Conservation (phyloP, 2,888 invertebrate species). For the Erynnis tages region DNA sequence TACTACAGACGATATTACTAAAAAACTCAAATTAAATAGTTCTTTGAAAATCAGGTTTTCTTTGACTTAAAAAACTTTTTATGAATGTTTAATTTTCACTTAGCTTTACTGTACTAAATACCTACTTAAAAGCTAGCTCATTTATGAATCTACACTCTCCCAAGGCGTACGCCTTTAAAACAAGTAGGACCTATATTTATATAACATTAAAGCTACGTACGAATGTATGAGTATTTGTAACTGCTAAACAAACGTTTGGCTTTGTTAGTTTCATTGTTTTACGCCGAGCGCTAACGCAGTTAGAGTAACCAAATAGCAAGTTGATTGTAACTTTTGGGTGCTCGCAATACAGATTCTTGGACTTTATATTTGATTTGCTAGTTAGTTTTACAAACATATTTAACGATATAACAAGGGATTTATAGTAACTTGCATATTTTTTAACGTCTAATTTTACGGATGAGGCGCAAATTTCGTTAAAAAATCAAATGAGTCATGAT, state of each 20-base stretch:
- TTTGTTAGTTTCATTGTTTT: constrained; percentile 5
- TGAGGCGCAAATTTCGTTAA: too few relatives aligned
- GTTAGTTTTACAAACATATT: too few relatives aligned
- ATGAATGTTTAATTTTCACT: background rate
- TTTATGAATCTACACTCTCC: background rate
- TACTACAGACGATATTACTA: too few relatives aligned
- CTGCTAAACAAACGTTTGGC: constrained; percentile 5
- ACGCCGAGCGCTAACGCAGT: background rate
- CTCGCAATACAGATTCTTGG: background rate
- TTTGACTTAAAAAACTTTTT: too few relatives aligned
- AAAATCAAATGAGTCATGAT: too few relatives aligned
- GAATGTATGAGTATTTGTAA: constrained; percentile 1
- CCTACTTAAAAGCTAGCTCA: background rate
- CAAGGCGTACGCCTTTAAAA: background rate
- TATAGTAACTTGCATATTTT: too few relatives aligned
- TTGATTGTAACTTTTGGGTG: constrained; percentile 1
- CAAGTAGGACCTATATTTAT: constrained; percentile 8
- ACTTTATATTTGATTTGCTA: background rate
- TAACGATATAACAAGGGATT: too few relatives aligned
- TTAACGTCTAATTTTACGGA: too few relatives aligned
- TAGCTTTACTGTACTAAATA: background rate
- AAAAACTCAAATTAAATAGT: background rate
- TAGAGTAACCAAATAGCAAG: constrained; percentile 4
- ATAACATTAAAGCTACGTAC: constrained; percentile 9
- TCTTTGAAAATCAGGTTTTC: background rate